Percentiles rank a stretch among this genome's conserved stretches.
Conservation (phyloP, 2,888 invertebrate genomes). For the Eupithecia dodoneata region DNA sequence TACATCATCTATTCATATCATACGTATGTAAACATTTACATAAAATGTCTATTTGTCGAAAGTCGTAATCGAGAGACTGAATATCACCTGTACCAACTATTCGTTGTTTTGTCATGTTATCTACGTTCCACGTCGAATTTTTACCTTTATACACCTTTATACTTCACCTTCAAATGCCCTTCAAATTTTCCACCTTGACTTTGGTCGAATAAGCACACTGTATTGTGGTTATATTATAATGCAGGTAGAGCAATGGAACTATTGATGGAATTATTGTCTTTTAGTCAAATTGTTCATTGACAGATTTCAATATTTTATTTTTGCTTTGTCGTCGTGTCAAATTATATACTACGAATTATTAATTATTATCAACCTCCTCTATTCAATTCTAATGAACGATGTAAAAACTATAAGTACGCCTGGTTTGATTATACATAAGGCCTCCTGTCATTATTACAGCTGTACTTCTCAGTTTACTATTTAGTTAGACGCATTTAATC, state of each 20-base stretch:
- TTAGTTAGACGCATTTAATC: constrained; percentile 36
- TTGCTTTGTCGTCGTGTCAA: too few relatives aligned
- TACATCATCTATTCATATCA: constrained; percentile 14
- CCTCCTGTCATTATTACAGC: constrained; percentile 40
- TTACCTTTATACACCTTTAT: constrained; percentile 13
- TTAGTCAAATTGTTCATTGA: neutral
- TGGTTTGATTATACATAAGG: neutral
- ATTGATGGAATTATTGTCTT: neutral
- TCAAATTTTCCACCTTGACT: constrained; percentile 27
- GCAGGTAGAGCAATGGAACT: neutral
- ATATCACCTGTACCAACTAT: constrained; percentile 37
- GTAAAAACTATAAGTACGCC: neutral
- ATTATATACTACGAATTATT: too few relatives aligned
- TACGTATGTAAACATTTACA: constrained; percentile 29
- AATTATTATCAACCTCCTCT: neutral
- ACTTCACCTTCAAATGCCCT: constrained; percentile 66
- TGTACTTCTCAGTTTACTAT: constrained; percentile 51
- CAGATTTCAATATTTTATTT: too few relatives aligned
- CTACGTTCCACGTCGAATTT: neutral
- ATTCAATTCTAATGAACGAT: neutral
- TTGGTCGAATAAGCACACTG: neutral
- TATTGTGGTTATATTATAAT: neutral
- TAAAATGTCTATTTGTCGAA: constrained; percentile 24
- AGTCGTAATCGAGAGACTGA: constrained; percentile 19
- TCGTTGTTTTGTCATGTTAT: constrained; percentile 20